phyloP scores from a whole-genome alignment of 2,797 vertebrate genomes.

The Neomorphus geoffroyi region DNA sequence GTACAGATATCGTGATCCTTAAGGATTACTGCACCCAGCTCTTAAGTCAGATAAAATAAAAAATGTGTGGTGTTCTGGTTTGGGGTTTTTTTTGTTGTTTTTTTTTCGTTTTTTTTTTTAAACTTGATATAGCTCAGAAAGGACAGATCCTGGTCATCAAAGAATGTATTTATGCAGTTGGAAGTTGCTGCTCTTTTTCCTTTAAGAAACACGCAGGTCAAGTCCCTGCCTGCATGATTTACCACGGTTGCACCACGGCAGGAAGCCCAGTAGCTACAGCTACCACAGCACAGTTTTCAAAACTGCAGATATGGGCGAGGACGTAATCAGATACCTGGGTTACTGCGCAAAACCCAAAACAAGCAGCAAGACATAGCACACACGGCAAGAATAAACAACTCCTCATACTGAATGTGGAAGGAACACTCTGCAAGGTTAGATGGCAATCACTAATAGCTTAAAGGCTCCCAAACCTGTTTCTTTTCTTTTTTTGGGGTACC shows the following conservation, averaged over 20 bases:
- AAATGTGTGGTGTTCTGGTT: not conserved
- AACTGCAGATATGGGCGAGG: slow-evolving; percentile 5
- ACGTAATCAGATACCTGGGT: not conserved
- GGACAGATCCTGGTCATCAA: not conserved
- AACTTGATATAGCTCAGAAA: not conserved
- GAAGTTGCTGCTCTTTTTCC: not conserved
- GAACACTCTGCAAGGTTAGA: not conserved
- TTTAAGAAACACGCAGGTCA: slow-evolving; percentile 1
- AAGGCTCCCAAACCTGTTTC: not conserved
- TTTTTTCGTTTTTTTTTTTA: too few species aligned
- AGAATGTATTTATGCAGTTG: not conserved
- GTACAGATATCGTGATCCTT: not conserved
- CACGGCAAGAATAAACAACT: not conserved
- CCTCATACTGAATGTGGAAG: not conserved
- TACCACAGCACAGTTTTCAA: not conserved
- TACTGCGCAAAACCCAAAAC: slow-evolving; percentile 30
- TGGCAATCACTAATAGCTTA: not conserved
- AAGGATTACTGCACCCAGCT: not conserved
- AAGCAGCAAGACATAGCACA: slow-evolving; percentile 31
- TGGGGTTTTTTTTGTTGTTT: too few species aligned
- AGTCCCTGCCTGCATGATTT: slow-evolving; percentile 16
- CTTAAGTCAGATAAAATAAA: not conserved
- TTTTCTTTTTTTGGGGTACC: not conserved
- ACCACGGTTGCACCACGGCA: not conserved
- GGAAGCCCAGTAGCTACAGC: slow-evolving; percentile 10